Evolutionary conservation across 2,888 invertebrate genomes (phyloP), one percentile per base, ranked within the genome.

Genomic region (Abrostola triplasia): DNA sequence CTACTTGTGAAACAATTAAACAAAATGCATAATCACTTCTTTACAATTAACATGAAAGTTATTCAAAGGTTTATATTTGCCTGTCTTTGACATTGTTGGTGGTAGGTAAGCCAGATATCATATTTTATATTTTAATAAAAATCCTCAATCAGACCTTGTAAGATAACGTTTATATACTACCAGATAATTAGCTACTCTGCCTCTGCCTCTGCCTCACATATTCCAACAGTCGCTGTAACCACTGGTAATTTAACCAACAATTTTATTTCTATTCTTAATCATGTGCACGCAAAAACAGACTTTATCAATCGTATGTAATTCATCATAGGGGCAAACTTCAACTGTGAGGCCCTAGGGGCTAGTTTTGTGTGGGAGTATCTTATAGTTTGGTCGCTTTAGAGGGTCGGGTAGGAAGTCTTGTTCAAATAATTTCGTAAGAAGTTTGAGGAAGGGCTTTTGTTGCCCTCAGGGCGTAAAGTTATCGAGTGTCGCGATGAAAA

Each of bases 351-450:
- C 56, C 79, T 76, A 87, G 83, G 82, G 89, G 63, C 76, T 71
- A 84, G 81, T 85, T 88, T 89, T 77, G 84, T 76, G 73, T 87
- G 82, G 70, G 73, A 71, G 59, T 69, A 53, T 79, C 66, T 76
- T 79, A 73, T 77, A 79, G 73, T 79, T 79, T 64, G 69, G 73
- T 64, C 77, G 62, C 70, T 82, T 76, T 73, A 80, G 75, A 79
- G 73, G 71, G 77, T 73, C 54, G 79, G 57, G 62, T 76, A 57
- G 67, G 62, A 71, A 77, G 74, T 73, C 88, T 88, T 89, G 90
- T 90, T 90, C 90, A 90, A 92, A 93, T 92, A 92, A 93, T 92
- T 91, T 92, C 76, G 89, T 89, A 90, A 90, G 89, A 90, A 92
- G 88, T 90, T 92, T 87, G 85, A 85, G 84, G 85, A 87, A 90